Evolutionary conservation across 2,888 invertebrate genomes (phyloP).

Genomic region (Muschampia plurimacula): DNA sequence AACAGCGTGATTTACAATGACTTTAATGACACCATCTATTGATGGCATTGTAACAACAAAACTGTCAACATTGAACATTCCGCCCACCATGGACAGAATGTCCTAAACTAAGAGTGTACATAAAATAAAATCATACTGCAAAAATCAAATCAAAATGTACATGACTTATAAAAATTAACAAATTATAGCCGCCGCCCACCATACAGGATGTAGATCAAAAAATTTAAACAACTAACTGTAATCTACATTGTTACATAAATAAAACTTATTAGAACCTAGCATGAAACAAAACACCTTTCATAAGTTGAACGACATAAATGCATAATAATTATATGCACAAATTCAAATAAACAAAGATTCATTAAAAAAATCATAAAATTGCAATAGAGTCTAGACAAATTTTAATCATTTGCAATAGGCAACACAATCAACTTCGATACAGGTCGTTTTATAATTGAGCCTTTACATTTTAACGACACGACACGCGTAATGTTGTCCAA

Average conservation of each 20-base stretch:
- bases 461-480: neutral
- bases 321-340: too few relatives aligned
- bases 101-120: neutral
- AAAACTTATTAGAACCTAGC: too few relatives aligned
- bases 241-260: neutral
- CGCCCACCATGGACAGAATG: conserved; percentile 1
- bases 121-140: too few relatives aligned
- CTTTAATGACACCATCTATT: neutral
- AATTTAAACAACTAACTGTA: neutral
- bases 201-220: neutral
- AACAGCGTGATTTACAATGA: neutral
- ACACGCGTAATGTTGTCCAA: neutral
- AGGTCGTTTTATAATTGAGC: neutral
- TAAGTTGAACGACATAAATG: too few relatives aligned
- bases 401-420: neutral
- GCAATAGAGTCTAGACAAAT: neutral
- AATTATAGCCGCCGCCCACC: neutral
- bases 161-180: neutral
- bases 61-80: neutral
- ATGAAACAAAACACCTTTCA: too few relatives aligned
- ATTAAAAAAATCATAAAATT: too few relatives aligned
- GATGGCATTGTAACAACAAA: neutral
- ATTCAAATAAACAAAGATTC: too few relatives aligned
- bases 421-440: neutral
- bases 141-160: too few relatives aligned